Conservation (phyloP, 1,140 invertebrate genomes). For the Macrosteles quadrilineatus region DNA sequence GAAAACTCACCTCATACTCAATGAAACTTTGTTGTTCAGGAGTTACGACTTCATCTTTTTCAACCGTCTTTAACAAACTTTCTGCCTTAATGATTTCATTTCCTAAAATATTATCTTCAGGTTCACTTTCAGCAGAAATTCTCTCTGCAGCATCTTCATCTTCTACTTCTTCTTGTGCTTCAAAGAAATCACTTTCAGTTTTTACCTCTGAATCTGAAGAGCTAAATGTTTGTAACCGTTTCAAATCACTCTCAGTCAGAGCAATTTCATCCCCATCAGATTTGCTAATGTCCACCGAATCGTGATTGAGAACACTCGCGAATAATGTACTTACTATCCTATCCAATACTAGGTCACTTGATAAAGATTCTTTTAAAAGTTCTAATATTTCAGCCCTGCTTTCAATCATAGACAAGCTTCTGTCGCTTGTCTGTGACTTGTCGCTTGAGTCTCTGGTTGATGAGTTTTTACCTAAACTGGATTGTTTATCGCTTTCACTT, state of each 20-base stretch:
- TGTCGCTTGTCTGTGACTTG: constrained; percentile 19
- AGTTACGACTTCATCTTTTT: constrained; percentile 23
- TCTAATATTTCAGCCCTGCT: constrained; percentile 37
- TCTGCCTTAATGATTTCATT: background rate
- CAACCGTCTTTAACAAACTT: constrained; percentile 31
- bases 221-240: constrained; percentile 18
- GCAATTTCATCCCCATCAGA: background rate
- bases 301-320: constrained; percentile 34
- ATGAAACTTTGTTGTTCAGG: background rate
- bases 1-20: background rate
- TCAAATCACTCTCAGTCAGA: background rate
- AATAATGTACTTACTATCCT: constrained; percentile 39
- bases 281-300: background rate
- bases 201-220: constrained; percentile 32
- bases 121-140: constrained; percentile 1
- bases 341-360: constrained; percentile 39
- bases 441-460: constrained; percentile 17
- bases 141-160: constrained; percentile 1
- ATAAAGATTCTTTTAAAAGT: constrained; percentile 39
- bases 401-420: constrained; percentile 32
- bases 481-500: background rate
- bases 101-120: background rate
- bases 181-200: constrained; percentile 31
- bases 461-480: constrained; percentile 4
- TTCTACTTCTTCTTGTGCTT: constrained; percentile 32